Evolutionary conservation across 2,113 vertebrate genomes (phyloP).

Genomic region (Nycticebus coucang): DNA sequence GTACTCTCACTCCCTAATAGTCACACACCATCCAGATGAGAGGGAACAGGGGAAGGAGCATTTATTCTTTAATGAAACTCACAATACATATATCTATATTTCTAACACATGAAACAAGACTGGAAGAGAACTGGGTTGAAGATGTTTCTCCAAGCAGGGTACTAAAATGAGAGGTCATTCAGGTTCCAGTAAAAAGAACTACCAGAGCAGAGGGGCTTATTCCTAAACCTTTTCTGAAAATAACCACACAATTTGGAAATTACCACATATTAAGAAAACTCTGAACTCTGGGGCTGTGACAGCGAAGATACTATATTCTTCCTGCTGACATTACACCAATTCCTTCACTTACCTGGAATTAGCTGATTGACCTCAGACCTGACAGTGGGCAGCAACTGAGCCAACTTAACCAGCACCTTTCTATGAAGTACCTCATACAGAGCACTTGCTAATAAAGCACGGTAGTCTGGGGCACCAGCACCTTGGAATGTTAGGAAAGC

Average conservation of each 20-base stretch:
- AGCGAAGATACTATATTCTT: neutral
- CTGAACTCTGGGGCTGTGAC: neutral
- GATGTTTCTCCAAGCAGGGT: neutral
- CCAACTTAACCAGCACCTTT: neutral
- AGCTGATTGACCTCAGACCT: neutral
- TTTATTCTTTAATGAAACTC: neutral
- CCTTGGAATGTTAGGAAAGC: neutral
- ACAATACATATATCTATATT: neutral
- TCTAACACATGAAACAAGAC: neutral
- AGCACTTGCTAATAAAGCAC: neutral
- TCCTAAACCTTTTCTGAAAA: constrained; percentile 23
- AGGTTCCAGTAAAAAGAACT: constrained; percentile 31
- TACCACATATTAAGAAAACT: neutral
- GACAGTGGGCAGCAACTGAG: neutral
- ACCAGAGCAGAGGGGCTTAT: neutral
- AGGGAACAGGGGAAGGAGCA: neutral
- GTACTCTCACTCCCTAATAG: neutral
- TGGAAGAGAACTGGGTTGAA: constrained; percentile 32
- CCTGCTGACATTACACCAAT: neutral
- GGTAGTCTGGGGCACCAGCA: neutral
- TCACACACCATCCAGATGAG: neutral
- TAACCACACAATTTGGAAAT: neutral
- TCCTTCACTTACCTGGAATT: neutral
- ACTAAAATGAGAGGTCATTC: constrained; percentile 26
- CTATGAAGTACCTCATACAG: neutral